Conservation (phyloP, 2,113 vertebrate genomes). For the Rattus rattus region DNA sequence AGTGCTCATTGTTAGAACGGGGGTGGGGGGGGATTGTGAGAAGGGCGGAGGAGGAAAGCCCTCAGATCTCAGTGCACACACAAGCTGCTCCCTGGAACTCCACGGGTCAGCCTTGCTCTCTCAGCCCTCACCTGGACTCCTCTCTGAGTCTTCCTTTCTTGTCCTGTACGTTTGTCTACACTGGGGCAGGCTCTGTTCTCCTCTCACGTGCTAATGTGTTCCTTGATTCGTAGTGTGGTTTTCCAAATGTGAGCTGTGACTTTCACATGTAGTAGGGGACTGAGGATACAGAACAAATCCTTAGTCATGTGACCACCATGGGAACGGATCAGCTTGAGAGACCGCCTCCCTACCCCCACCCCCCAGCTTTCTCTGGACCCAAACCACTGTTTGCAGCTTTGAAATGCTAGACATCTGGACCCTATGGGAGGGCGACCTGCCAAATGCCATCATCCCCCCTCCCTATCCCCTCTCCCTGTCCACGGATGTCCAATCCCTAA, state of each 20-base stretch:
- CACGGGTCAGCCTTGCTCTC: conserved; percentile 53
- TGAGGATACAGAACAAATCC: neutral
- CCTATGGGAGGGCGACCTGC: neutral
- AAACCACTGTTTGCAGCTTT: neutral
- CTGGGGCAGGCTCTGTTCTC: neutral
- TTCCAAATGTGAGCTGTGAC: conserved; percentile 44
- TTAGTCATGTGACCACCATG: neutral
- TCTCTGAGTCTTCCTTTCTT: conserved; percentile 35
- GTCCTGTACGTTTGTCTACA: neutral
- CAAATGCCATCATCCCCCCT: neutral
- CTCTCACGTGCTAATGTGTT: conserved; percentile 66
- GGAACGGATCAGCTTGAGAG: neutral
- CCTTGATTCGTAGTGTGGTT: conserved; percentile 56
- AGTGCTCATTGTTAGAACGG: conserved; percentile 70
- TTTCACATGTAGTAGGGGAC: neutral
- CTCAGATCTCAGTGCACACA: conserved; percentile 42
- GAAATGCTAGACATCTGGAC: neutral
- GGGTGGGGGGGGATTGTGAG: neutral
- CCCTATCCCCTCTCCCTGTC: neutral
- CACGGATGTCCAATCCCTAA: neutral
- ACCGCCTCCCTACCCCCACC: no score
- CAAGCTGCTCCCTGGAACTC: neutral
- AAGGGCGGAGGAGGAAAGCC: conserved; percentile 15
- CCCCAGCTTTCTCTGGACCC: neutral
- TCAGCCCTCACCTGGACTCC: conserved; percentile 59